Evolutionary conservation across 2,888 invertebrate genomes (phyloP), one percentile per base, ranked within the genome.

Genomic region (Fabriciana adippe): DNA sequence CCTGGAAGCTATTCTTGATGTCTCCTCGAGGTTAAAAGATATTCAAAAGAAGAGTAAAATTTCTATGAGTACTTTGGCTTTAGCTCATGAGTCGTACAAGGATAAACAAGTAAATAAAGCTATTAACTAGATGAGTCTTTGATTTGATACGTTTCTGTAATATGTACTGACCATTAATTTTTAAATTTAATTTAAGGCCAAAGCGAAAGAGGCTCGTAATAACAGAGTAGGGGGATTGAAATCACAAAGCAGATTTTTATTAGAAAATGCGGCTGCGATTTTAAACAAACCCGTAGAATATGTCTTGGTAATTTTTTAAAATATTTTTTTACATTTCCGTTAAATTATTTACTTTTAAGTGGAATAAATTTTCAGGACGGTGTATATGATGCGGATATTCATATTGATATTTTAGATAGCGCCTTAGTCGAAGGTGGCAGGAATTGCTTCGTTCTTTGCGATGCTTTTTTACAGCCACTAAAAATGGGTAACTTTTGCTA

Each of bases 381-480:
- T 61, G 92, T 96, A 6, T 93, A 94, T 64, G 97, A 97, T 83
- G 93, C 94, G 57, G 94, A 95, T 66, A 80, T 90, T 65, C 94
- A 95, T 76, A 84, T 96, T 1, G 93, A 94, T 13, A 79, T 94
- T 21, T 82, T 97, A 67, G 94, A 94, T 60, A 94, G 93, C 74
- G 92, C 96, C 53, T 93, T 95, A 21, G 92, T 87, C 6, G 93
- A 94, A 70, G 94, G 94, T 26, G 95, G 95, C 1, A 89, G 92
- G 66, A 91, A 91, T 72, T 94, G 95, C 57, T 81, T 96, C 60
- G 88, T 96, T 66, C 92, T 97, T 69, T 95, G 94, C 81, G 95
- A 95, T 85, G 95, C 96, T 74, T 82, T 94, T 26, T 93, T 95
- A 76, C 93, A 93, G 51, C 94, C 95, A 0, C 94, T 95, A 63